A percentile compares a stretch with the other conserved stretches of the same genome.
These are phyloP conservation scores for Mycalesis mineus DNA, from an alignment of 2,888 invertebrate species.

Conservation along the genomic window DNA sequence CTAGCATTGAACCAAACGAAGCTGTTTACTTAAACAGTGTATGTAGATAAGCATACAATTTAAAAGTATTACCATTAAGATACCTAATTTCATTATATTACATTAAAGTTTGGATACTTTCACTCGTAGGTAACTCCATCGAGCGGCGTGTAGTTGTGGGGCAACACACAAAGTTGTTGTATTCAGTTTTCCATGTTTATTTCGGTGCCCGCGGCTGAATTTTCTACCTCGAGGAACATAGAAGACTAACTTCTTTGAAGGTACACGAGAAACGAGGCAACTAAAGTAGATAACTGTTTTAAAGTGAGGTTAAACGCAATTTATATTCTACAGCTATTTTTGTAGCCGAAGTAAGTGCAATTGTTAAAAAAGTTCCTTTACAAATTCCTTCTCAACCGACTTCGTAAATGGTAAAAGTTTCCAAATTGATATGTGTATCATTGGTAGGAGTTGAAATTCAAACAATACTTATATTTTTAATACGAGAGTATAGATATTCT, in stretches of 20 bases:
- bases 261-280: constrained; percentile 34
- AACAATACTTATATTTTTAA: too few species aligned
- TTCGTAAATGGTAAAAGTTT: not conserved
- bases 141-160: constrained; percentile 18
- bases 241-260: constrained; percentile 39
- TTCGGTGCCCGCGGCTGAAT: constrained; percentile 40
- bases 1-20: too few species aligned
- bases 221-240: constrained; percentile 33
- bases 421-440: not conserved
- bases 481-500: too few species aligned
- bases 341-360: not conserved
- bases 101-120: not conserved
- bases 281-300: constrained; percentile 23
- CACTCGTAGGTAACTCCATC: constrained; percentile 10
- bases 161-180: constrained; percentile 30
- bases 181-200: constrained; percentile 41
- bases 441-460: not conserved
- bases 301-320: constrained; percentile 15
- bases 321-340: constrained; percentile 10
- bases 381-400: not conserved
- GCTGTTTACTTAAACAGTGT: too few species aligned
- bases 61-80: too few species aligned
- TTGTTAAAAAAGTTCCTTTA: not conserved
- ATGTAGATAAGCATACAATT: too few species aligned
- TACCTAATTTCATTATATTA: not conserved